Base-by-base conservation (phyloP, 2,888 invertebrate genomes). In the Polyploca ridens region DNA sequence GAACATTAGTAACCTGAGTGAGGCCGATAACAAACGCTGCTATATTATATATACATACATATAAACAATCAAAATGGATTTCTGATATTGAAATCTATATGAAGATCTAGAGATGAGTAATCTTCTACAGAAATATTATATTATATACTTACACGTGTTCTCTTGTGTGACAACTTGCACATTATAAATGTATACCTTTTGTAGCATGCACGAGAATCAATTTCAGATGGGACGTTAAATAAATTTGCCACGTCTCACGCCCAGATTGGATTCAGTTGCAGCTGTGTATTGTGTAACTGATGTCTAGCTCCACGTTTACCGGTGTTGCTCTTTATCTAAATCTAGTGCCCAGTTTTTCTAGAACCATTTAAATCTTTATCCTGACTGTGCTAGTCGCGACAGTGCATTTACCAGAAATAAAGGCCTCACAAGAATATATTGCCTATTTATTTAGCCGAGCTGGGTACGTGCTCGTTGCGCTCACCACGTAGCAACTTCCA, bases 381-480 rank as follows among this genome's bases (percentile, higher is more conserved):
- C 67, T 70, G 71, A 63, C 64, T 13, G 61, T 68, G 67, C 69
- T 68, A 67, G 70, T 69, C 76, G 76, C 78, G 69, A 71, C 66
- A 66, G 71, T 82, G 80, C 77, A 77, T 83, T 83, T 83, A 82
- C 76, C 74, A 70, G 71, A 76, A 82, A 77, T 78, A 70, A 73
- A 76, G 75, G 74, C 75, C 80, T 85, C 85, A 86, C 82, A 73
- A 87, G 83, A 86, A 89, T 81, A 76, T 84, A 88, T 87, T 79
- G 84, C 81, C 85, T 86, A 86, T 87, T 87, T 87, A 84, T 88
- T 86, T 84, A 76, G 77, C 73, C 73, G 75, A 79, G 82, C 76
- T 84, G 75, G 73, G 76, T 84, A 88, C 87, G 87, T 87, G 86
- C 82, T 74, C 66, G 76, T 75, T 75, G 74, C 75, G 74, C 73